Evolutionary conservation across 2,113 vertebrate species (phyloP).

Genomic region (Anhinga rufa): DNA sequence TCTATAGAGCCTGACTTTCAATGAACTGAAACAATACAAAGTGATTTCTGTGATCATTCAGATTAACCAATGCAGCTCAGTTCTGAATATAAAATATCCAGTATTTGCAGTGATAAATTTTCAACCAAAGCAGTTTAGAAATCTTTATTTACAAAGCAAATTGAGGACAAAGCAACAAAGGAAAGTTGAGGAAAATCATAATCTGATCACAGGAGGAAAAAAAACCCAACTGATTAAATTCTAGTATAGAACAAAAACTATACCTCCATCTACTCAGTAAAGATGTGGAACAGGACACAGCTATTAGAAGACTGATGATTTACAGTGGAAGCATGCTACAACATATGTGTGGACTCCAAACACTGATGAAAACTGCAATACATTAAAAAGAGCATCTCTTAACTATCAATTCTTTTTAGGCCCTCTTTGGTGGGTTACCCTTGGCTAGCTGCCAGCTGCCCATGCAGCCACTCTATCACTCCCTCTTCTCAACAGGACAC

Average conservation of each 20-base stretch:
- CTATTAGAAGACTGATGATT: background rate
- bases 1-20: background rate
- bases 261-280: background rate
- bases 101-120: background rate
- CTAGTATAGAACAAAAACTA: background rate
- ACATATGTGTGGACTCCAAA: background rate
- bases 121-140: background rate
- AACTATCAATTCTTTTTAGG: background rate
- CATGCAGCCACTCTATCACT: background rate
- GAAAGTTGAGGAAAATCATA: background rate
- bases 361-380: background rate
- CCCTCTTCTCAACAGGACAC: background rate
- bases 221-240: background rate
- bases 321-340: background rate
- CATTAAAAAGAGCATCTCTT: background rate
- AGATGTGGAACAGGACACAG: background rate
- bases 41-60: background rate
- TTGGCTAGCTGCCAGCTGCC: background rate
- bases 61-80: background rate
- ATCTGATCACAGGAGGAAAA: background rate
- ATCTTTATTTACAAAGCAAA: background rate
- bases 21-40: background rate
- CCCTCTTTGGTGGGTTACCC: background rate
- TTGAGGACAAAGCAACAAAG: background rate
- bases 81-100: background rate